Base-by-base conservation (phyloP, 2,888 invertebrate species). In the Linyphia triangularis region DNA sequence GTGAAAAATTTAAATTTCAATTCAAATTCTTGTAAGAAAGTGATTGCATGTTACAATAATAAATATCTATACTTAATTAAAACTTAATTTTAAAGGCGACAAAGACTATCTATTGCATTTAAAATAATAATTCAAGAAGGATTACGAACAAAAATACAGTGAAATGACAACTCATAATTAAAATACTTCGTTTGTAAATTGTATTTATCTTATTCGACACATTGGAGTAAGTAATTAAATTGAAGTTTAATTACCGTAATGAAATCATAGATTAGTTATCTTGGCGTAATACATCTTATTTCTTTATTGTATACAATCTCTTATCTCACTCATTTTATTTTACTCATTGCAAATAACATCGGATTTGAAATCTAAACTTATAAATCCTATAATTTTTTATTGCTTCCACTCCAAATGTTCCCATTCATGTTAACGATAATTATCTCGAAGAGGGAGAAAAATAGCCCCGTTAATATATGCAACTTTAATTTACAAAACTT, bases 401-500 rank as follows among this genome's bases (percentile, higher is more conserved):
- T 70, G 28, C 26, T 43, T 13, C 70, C n/a, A 10, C 70, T 70
- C 70, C 30, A n/a, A 30, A 65, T n/a, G n/a, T 65, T 65, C 65
- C 1, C 70, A n/a, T 70, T 22, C 33, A 22, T 33, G 28, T 4
- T 30, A 59, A 63, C 37, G 77, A 77, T 61, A 33, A 77, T 77
- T 59, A 77, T 24, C 26, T 26, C 26, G 16, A 37, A 63, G 63
- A 59, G 22, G 43, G 77, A 63, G 77, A 63, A 77, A 73, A 77
- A 77, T 63, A 63, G 37, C 63, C 77, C 24, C 61, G 24, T 61
- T 77, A 16, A 13, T 16, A n/a, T n/a, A 67, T 63, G 61, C 9
- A 75, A 33, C 61, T 61, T 33, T 33, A 61, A 77, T 77, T 59
- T 63, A 40, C 77, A 77, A 77, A 77, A 61, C 40, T 77, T 61